Percentiles rank a stretch among this genome's conserved stretches.
Evolutionary conservation across 2,113 vertebrate genomes (phyloP).

Genomic region (Cranoglanis bouderius): DNA sequence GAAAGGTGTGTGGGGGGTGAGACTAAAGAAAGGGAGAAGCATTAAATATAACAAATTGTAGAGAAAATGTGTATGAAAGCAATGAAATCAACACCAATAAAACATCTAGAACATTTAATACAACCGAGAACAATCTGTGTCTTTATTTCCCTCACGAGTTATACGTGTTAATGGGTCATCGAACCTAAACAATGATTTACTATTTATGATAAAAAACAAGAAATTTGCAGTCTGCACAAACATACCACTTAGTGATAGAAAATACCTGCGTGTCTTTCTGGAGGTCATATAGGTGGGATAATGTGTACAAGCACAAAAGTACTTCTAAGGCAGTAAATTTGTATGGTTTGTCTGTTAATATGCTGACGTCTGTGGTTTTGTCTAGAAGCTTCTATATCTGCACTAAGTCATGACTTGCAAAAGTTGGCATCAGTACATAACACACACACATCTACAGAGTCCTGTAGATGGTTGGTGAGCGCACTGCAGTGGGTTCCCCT

Average conservation of each 20-base stretch:
- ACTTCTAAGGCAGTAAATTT: not conserved
- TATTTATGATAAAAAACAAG: not conserved
- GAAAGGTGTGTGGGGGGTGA: conserved; percentile 63
- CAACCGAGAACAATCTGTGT: conserved; percentile 66
- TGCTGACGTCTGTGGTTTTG: conserved; percentile 29
- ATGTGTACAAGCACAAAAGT: not conserved
- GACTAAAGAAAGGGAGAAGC: conserved; percentile 58
- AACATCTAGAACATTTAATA: conserved; percentile 85
- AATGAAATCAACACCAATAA: conserved; percentile 80
- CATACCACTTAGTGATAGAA: not conserved
- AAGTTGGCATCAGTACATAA: conserved; percentile 6
- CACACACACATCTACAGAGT: conserved; percentile 4
- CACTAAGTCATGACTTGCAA: conserved; percentile 42
- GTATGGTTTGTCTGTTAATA: not conserved
- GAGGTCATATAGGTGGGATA: not conserved
- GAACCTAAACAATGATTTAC: not conserved
- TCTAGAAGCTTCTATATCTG: conserved; percentile 26
- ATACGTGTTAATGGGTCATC: not conserved
- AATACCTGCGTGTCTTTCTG: not conserved
- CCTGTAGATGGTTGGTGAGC: conserved; percentile 61
- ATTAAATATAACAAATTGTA: conserved; percentile 60
- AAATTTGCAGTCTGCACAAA: not conserved
- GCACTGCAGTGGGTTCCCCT: conserved; percentile 69
- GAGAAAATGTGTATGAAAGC: conserved; percentile 73
- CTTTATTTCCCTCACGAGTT: conserved; percentile 52